A percentile compares a stretch with the other conserved stretches of the same genome.
phyloP scores from a whole-genome alignment of 1,140 invertebrate genomes.

The Rhagoletis pomonella region DNA sequence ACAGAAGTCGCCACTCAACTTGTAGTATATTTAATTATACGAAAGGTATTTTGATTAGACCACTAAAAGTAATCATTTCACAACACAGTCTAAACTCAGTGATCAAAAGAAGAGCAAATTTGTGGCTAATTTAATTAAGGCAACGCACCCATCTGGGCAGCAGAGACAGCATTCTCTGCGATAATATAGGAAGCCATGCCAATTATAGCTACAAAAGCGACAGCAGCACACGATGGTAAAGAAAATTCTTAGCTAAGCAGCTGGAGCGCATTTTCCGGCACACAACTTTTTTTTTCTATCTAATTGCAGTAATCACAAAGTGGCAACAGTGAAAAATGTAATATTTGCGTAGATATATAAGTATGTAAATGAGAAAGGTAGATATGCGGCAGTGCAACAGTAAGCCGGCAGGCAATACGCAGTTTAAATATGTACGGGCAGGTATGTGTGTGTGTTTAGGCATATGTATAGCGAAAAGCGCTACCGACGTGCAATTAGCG shows the following conservation, averaged over 20 bases:
- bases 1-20: background rate
- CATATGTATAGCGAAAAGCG: background rate
- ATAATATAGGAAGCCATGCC: background rate
- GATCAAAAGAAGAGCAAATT: slow-evolving; percentile 43
- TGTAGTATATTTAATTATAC: background rate
- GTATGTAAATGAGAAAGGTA: background rate
- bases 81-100: background rate
- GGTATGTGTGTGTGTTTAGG: background rate
- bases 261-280: background rate
- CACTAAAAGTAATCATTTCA: background rate
- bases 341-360: background rate
- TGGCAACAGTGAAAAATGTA: background rate
- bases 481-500: background rate
- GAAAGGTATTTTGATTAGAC: background rate
- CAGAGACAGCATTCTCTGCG: background rate
- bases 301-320: background rate
- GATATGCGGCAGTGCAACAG: background rate
- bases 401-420: background rate
- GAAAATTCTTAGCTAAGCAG: background rate
- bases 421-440: background rate
- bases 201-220: background rate
- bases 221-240: background rate
- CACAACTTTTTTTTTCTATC: background rate
- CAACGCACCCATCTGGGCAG: background rate
- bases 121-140: slow-evolving; percentile 42